A percentile compares a stretch with the other conserved stretches of the same genome.
Evolutionary conservation across 2,113 vertebrate genomes (phyloP).

Genomic region (Ctenodactylus gundi): DNA sequence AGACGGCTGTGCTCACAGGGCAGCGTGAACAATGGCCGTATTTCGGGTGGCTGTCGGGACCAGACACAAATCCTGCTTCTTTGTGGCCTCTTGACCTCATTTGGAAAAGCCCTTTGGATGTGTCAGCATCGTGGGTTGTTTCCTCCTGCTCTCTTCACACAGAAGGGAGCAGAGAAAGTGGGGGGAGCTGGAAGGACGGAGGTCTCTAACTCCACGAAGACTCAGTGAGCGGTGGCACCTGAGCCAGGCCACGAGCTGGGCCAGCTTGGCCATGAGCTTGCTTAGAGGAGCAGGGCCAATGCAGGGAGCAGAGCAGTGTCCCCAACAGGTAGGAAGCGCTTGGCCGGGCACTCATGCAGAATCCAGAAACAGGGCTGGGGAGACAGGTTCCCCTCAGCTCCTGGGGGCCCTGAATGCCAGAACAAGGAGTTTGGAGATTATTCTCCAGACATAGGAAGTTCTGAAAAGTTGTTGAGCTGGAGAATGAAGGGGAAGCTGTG

Average conservation of each 20-base stretch:
- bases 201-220: accelerated
- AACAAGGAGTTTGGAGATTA: neutral
- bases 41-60: too few species aligned
- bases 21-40: neutral
- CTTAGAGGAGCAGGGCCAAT: accelerated
- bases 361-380: neutral
- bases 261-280: neutral
- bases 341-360: accelerated
- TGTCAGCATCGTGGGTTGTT: too few species aligned
- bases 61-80: neutral
- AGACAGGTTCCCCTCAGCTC: neutral
- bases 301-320: too few species aligned
- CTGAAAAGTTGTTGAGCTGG: neutral
- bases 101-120: neutral
- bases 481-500: neutral
- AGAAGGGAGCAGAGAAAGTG: neutral
- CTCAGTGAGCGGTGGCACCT: neutral
- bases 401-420: neutral
- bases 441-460: neutral
- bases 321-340: neutral
- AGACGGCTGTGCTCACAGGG: too few species aligned
- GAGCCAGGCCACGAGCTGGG: neutral
- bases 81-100: neutral
- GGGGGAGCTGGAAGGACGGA: neutral
- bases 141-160: too few species aligned